A percentile compares a stretch with the other conserved stretches of the same genome.
phyloP scores from a whole-genome alignment of 2,113 vertebrate species.

The Antennarius striatus region DNA sequence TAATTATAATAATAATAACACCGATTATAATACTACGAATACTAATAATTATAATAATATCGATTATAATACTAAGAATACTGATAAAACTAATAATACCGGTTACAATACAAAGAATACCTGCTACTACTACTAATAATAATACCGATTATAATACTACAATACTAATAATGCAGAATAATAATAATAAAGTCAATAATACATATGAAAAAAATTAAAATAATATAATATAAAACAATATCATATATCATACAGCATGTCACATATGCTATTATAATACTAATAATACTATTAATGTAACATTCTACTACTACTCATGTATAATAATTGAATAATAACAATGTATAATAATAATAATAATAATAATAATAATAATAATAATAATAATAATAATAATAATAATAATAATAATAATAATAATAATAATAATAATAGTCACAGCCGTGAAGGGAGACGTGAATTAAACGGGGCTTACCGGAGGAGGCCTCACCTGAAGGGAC shows the following conservation, averaged over 20 bases:
- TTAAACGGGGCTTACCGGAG: conserved; percentile 75
- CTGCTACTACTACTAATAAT: too few species aligned
- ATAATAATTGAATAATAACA: conserved; percentile 4
- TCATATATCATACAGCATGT: too few species aligned
- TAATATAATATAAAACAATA: too few species aligned
- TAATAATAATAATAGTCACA: neutral
- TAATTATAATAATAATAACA: neutral
- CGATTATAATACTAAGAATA: too few species aligned
- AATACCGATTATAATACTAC: too few species aligned
- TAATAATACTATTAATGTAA: neutral
- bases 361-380: conserved; percentile 2
- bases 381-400: neutral
- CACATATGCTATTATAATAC: neutral
- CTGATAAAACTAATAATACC: too few species aligned
- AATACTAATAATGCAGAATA: too few species aligned
- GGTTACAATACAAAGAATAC: too few species aligned
- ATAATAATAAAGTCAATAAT: too few species aligned
- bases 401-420: neutral
- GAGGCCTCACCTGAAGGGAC: conserved; percentile 97
- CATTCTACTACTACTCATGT: too few species aligned
- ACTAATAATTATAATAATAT: neutral
- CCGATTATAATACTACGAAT: too few species aligned
- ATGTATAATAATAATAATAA: neutral
- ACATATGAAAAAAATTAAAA: too few species aligned
- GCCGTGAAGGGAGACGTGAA: neutral